Evolutionary conservation across 2,797 vertebrate species (phyloP).

Genomic region (Hylomyscus alleni): DNA sequence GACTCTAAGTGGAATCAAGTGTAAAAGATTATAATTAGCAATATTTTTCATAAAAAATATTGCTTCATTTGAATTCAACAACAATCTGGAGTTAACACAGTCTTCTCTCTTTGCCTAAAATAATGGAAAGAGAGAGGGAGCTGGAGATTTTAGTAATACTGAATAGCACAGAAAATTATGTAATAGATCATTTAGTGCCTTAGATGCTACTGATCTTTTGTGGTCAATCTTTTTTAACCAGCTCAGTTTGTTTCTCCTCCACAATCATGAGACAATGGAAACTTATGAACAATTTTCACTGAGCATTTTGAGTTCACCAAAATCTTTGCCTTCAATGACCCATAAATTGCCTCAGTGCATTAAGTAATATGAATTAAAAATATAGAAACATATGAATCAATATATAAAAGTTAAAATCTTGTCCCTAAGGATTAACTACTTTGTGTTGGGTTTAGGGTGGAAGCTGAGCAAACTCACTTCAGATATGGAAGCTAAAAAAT

Average conservation of each 20-base stretch:
- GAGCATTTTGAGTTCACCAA: not conserved
- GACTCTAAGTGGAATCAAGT: not conserved
- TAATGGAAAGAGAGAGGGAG: not conserved
- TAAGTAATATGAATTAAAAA: conserved; percentile 4
- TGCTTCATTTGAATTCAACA: not conserved
- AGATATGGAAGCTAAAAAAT: not conserved
- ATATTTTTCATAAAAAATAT: not conserved
- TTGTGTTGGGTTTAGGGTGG: not conserved
- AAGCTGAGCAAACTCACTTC: not conserved
- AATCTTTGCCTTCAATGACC: not conserved
- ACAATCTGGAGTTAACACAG: not conserved
- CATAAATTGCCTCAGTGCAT: not conserved
- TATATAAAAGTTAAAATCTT: conserved; percentile 46
- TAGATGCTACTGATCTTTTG: not conserved
- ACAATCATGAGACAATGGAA: not conserved
- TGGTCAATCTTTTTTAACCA: not conserved
- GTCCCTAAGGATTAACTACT: not conserved
- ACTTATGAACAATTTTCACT: not conserved
- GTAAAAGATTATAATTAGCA: conserved; percentile 4
- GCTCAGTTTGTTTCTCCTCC: conserved; percentile 24
- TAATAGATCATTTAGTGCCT: not conserved
- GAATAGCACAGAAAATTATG: not conserved
- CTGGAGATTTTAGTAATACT: not conserved
- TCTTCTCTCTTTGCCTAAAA: not conserved
- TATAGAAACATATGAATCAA: not conserved